phyloP scores from a whole-genome alignment of 2,113 vertebrate genomes.

The Lota lota region DNA sequence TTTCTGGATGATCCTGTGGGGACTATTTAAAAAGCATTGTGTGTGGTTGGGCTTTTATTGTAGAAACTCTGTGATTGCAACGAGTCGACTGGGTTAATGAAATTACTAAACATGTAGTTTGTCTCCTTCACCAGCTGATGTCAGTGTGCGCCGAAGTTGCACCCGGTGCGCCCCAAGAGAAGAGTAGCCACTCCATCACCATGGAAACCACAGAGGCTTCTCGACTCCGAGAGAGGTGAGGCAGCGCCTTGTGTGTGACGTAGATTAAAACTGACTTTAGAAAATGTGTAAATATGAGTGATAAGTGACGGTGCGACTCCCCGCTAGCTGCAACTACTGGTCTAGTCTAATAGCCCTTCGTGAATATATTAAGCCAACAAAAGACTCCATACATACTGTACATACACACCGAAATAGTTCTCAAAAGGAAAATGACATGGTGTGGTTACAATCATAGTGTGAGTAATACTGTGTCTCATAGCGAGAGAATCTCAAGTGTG shows the following conservation, averaged over 20 bases:
- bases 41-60: too few relatives aligned
- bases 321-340: too few relatives aligned
- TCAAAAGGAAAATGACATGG: too few relatives aligned
- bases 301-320: too few relatives aligned
- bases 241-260: background rate
- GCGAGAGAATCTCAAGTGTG: too few relatives aligned
- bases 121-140: constrained; percentile 59
- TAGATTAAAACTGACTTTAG: background rate
- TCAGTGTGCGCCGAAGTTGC: constrained; percentile 73
- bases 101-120: background rate
- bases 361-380: background rate
- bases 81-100: too few relatives aligned
- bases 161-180: constrained; percentile 84
- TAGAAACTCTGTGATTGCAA: too few relatives aligned
- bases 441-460: too few relatives aligned
- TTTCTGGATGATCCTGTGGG: too few relatives aligned
- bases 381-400: too few relatives aligned
- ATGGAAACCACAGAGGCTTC: constrained; percentile 66
- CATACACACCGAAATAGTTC: background rate
- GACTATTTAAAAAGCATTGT: too few relatives aligned
- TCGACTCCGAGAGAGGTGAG: constrained; percentile 80
- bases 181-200: constrained; percentile 59
- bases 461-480: too few relatives aligned
- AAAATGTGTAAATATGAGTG: background rate
- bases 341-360: background rate